These are phyloP conservation scores for Helleia helle DNA, from an alignment of 2,888 invertebrate species.

Conservation along the genomic window DNA sequence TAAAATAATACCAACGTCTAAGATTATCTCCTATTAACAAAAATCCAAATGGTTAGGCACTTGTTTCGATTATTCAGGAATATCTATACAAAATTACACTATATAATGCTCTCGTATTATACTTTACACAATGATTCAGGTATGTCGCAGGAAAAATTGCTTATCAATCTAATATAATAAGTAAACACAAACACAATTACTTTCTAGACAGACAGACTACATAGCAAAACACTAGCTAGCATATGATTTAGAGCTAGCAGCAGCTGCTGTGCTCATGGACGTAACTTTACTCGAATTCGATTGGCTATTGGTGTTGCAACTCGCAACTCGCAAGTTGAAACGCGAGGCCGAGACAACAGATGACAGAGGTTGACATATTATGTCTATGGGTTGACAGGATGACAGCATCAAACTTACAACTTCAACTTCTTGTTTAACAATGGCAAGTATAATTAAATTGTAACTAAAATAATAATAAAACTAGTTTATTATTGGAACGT, in stretches of 20 bases:
- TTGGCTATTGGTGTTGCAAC: constrained; percentile 19
- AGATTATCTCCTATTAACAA: constrained; percentile 35
- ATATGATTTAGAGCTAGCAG: constrained; percentile 11
- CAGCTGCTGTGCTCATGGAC: constrained; percentile 17
- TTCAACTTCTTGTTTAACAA: too few relatives aligned
- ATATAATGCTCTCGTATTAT: constrained; percentile 11
- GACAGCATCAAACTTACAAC: too few relatives aligned
- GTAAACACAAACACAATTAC: constrained; percentile 21
- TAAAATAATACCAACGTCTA: constrained; percentile 27
- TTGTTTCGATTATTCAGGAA: constrained; percentile 38
- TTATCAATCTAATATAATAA: constrained; percentile 8
- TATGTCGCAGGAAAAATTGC: constrained; percentile 2
- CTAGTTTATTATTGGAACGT: too few relatives aligned
- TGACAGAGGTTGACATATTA: too few relatives aligned
- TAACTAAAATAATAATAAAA: too few relatives aligned
- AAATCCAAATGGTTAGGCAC: constrained; percentile 42
- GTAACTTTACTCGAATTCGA: constrained; percentile 22
- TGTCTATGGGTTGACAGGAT: too few relatives aligned
- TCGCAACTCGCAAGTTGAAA: too few relatives aligned
- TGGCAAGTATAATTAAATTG: too few relatives aligned
- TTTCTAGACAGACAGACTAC: constrained; percentile 18
- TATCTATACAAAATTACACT: constrained; percentile 15
- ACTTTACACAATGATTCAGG: neutral
- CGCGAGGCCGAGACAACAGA: neutral
- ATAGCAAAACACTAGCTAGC: constrained; percentile 8